phyloP scores from a whole-genome alignment of 1,140 invertebrate genomes.

The Tetramorium parvispinum region DNA sequence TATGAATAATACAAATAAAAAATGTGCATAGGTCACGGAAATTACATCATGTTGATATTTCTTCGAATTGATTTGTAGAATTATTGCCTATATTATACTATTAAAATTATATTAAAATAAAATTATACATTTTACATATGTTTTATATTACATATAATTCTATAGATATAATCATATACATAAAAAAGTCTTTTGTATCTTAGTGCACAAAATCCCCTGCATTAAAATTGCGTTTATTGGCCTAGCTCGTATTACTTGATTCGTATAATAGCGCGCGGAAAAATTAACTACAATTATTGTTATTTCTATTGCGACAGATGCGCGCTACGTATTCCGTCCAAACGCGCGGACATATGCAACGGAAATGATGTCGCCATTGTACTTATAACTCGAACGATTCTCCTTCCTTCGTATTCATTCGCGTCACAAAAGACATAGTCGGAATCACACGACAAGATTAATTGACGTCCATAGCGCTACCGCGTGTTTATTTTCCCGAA shows the following conservation, averaged over 20 bases:
- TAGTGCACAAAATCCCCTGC: neutral
- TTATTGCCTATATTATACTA: neutral
- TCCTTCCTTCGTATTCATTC: slow-evolving; percentile 42
- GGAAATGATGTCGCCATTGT: slow-evolving; percentile 57
- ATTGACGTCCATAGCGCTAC: slow-evolving; percentile 2
- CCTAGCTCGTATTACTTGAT: slow-evolving; percentile 15
- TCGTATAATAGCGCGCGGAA: slow-evolving; percentile 26
- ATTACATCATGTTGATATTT: neutral
- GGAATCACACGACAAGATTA: slow-evolving; percentile 41
- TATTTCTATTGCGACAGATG: slow-evolving; percentile 51
- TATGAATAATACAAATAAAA: neutral
- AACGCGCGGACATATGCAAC: slow-evolving; percentile 49
- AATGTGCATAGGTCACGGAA: neutral
- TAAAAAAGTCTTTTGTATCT: neutral
- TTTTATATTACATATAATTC: neutral
- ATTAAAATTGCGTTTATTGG: neutral
- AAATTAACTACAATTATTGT: slow-evolving; percentile 48
- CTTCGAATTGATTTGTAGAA: neutral
- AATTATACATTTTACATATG: neutral
- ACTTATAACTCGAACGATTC: slow-evolving; percentile 45
- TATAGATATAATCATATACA: neutral
- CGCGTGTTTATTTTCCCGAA: slow-evolving; percentile 30
- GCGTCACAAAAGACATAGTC: slow-evolving; percentile 43
- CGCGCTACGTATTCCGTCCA: neutral
- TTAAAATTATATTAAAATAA: neutral